Evolutionary conservation across 2,888 invertebrate genomes (phyloP).

Genomic region (Platerodrilus igneus): DNA sequence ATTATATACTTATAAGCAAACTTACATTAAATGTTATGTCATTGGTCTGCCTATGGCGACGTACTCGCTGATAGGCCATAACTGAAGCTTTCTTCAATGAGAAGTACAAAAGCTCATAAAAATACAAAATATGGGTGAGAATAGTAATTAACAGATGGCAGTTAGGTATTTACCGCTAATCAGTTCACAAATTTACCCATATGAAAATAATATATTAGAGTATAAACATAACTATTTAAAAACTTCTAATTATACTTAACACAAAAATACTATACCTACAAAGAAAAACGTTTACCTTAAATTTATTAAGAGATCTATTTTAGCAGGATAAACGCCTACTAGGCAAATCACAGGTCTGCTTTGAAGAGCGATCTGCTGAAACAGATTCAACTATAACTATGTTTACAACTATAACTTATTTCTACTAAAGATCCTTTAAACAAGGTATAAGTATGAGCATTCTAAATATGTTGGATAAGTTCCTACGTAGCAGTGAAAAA

Average conservation of each 20-base stretch:
- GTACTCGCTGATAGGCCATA: constrained; percentile 41
- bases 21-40: constrained; percentile 37
- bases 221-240: constrained; percentile 27
- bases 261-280: constrained; percentile 44
- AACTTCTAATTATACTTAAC: constrained; percentile 45
- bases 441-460: constrained; percentile 47
- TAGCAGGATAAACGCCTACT: constrained; percentile 43
- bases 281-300: constrained; percentile 47
- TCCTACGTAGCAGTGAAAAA: constrained; percentile 27
- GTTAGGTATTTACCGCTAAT: constrained; percentile 23
- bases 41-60: constrained; percentile 44
- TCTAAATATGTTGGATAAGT: constrained; percentile 30
- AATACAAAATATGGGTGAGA: constrained; percentile 34
- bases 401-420: constrained; percentile 32
- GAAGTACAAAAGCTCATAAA: constrained; percentile 45
- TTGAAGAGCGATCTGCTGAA: constrained; percentile 48
- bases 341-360: constrained; percentile 50
- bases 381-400: constrained; percentile 32
- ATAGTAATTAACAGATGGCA: constrained; percentile 28
- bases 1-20: constrained; percentile 43
- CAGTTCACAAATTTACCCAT: constrained; percentile 33
- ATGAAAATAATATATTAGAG: constrained; percentile 29
- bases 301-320: constrained; percentile 40
- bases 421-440: constrained; percentile 47
- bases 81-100: no score